Evolutionary conservation across 2,113 vertebrate species (phyloP), one percentile per base, ranked within the genome.

Genomic region (Lates calcarifer): DNA sequence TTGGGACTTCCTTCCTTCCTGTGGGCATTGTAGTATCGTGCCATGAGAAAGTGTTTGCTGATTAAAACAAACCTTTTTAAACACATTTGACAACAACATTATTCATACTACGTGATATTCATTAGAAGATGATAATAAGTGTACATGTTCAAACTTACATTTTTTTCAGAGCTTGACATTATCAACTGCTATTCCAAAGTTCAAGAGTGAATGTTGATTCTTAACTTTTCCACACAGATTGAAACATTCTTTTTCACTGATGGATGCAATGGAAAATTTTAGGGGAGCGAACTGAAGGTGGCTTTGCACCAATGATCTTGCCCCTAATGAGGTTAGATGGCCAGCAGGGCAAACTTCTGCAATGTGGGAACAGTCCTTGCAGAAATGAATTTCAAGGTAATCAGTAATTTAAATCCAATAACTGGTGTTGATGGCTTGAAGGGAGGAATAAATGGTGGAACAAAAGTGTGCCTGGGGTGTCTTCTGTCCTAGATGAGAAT

Each of bases 401-500:
- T 24, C 13, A 18, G 13, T 41, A 22, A 61, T 22, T 35, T 60
- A 12, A 55, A 74, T 45, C 22, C 29, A 60, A 39, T 6, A 43
- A 20, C 33, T 20, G 15, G 3, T 10, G 29, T n/a, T 26, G 2
- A 35, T 49, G 29, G 26, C 35, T 49, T 29, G n/a, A 13, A 53
- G 24, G 13, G 24, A 31, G 26, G 47, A 69, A 43, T 45, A 72
- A 45, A 22, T 9, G 14, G 6, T 71, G 20, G 35, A 28, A 24
- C 0, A 14, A 29, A 49, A 51, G 26, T 0, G 2, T 64, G 47
- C 12, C 67, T 26, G 10, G 57, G 3, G 24, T 41, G 24, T 51
- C 15, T 20, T 53, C 28, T 29, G 20, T 71, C 33, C 35, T 31
- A 53, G 67, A 73, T 73, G 37, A 78, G 45, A 47, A 41, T 17